Conservation (phyloP, 2,797 vertebrate genomes). For the Stomatorhinus walkeri region DNA sequence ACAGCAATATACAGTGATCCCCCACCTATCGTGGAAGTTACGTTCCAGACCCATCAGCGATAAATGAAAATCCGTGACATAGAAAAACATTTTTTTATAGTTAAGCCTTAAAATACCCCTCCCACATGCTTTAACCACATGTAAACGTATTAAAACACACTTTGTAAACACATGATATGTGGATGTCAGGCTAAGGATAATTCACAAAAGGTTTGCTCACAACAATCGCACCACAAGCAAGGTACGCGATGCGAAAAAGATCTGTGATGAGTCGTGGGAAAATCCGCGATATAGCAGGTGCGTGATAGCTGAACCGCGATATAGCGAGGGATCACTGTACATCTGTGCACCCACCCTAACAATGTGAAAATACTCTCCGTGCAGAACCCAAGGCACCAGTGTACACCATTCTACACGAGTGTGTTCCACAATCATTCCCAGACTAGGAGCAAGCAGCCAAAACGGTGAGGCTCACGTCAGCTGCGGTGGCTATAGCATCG, state of each 20-base stretch:
- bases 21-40: background rate
- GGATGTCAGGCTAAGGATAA: background rate
- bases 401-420: background rate
- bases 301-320: background rate
- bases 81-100: background rate
- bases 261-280: background rate
- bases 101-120: background rate
- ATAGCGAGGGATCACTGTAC: background rate
- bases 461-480: constrained; percentile 49
- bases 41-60: background rate
- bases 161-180: background rate
- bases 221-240: background rate
- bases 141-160: too few relatives aligned
- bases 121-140: too few relatives aligned
- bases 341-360: background rate
- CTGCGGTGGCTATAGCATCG: constrained; percentile 49
- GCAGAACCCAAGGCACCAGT: background rate
- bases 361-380: background rate
- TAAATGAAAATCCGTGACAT: background rate
- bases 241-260: background rate
- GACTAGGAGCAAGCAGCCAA: constrained; percentile 10
- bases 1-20: background rate
- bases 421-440: background rate
- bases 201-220: background rate
- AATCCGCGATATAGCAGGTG: background rate